Conservation (phyloP, 2,888 invertebrate genomes). For the Ellobium chinense region DNA sequence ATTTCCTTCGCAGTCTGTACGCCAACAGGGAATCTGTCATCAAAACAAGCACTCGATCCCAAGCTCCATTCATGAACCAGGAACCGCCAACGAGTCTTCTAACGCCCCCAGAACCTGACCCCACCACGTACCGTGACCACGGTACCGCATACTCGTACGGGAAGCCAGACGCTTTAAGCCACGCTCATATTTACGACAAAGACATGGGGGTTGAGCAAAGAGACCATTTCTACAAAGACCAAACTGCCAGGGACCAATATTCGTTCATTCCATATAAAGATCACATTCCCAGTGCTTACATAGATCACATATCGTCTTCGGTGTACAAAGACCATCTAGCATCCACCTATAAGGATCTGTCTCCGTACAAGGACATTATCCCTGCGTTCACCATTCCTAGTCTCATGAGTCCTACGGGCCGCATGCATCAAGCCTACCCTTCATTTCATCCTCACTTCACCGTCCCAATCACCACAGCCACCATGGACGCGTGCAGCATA, state of each 20-base stretch:
- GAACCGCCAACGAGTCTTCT: conserved; percentile 39
- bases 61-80: conserved; percentile 57
- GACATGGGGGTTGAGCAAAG: background rate
- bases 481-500: conserved; percentile 85
- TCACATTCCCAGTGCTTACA: conserved; percentile 26
- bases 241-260: conserved; percentile 21
- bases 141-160: conserved; percentile 17
- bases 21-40: conserved; percentile 97
- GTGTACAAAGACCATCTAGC: conserved; percentile 40
- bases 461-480: conserved; percentile 38
- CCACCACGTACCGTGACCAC: conserved; percentile 19
- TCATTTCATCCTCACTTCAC: conserved; percentile 40
- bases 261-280: conserved; percentile 36
- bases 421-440: conserved; percentile 42
- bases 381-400: conserved; percentile 51
- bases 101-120: conserved; percentile 36
- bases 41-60: conserved; percentile 84
- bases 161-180: conserved; percentile 13
- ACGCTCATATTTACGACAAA: conserved; percentile 23
- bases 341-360: conserved; percentile 24
- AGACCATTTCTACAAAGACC: conserved; percentile 35
- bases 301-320: conserved; percentile 38
- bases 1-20: conserved; percentile 92
- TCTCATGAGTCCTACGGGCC: conserved; percentile 39
- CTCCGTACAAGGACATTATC: conserved; percentile 47